A percentile compares a stretch with the other conserved stretches of the same genome.
Evolutionary conservation across 2,888 invertebrate genomes (phyloP).

Genomic region (Helicoverpa assulta): DNA sequence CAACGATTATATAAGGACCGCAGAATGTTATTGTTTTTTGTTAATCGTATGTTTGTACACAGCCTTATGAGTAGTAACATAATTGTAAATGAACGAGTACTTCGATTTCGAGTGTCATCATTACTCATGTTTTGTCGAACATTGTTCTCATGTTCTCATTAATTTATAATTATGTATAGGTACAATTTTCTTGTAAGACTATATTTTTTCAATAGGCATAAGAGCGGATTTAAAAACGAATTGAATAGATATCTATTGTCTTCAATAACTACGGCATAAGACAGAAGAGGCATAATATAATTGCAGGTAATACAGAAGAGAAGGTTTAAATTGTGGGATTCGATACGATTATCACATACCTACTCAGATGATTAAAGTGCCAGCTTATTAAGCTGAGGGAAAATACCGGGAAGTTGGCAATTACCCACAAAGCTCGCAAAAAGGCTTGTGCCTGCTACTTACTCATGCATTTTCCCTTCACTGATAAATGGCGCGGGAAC

Average conservation of each 20-base stretch:
- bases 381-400: conserved; percentile 9
- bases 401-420: conserved; percentile 12
- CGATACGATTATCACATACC: not conserved
- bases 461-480: conserved; percentile 36
- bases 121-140: too few species aligned
- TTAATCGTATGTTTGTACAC: conserved; percentile 36
- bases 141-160: too few species aligned
- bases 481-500: conserved; percentile 42
- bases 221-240: too few species aligned
- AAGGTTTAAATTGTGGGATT: not conserved
- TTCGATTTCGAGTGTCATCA: not conserved
- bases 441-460: conserved; percentile 12
- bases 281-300: too few species aligned
- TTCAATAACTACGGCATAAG: too few species aligned
- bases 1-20: conserved; percentile 68
- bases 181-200: too few species aligned
- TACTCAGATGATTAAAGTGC: not conserved
- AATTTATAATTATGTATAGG: too few species aligned
- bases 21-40: conserved; percentile 77
- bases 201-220: too few species aligned
- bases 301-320: not conserved
- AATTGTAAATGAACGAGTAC: conserved; percentile 10
- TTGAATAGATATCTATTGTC: too few species aligned
- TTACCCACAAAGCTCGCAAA: conserved; percentile 25
- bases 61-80: conserved; percentile 19